Base-by-base conservation (phyloP, 2,113 vertebrate genomes). In the Neogobius melanostomus region DNA sequence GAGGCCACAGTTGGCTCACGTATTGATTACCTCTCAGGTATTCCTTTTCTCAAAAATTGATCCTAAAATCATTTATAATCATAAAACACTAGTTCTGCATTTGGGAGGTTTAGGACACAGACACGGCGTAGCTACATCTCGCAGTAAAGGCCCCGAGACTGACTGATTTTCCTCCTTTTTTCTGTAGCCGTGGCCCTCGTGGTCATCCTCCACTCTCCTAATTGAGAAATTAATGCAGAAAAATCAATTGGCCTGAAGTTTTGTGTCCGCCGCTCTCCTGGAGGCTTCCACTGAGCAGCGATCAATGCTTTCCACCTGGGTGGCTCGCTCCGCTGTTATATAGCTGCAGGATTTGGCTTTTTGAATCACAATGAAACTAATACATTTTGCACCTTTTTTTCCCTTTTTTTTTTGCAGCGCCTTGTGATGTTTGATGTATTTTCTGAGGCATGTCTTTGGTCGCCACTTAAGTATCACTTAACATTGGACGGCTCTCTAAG, bases 191-290 rank as follows among this genome's bases (percentile, higher is more conserved):
- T 68, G 77, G 81, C 82, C 82, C 82, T 82, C 45, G 51, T 78
- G 76, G 85, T 85, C 77, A 69, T 76, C 69, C 79, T 75, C 77
- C 61, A 81, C 79, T 74, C 74, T 72, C 84, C 82, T 91, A 89
- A 92, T 92, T 92, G 89, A 90, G 83, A 92, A 93, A 92, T 89
- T 64, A 93, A 91, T 87, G 85, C 86, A 89, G 85, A 79, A 91
- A 92, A 93, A 92, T 92, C 88, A 87, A 92, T 92, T 78, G 83
- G 84, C 88, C 87, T 85, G 78, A 88, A 85, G 85, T 90, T 91
- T 89, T 87, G 80, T 69, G 84, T 88, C 85, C 86, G 77, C 82
- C 80, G 81, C 74, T 77, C 75, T 89, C 82, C 82, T 76, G 78
- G 84, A 85, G 82, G 89, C 88, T 88, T 86, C 74, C 79, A 90